Evolutionary conservation across 2,888 invertebrate genomes (phyloP).

Genomic region (Leucoma salicis): DNA sequence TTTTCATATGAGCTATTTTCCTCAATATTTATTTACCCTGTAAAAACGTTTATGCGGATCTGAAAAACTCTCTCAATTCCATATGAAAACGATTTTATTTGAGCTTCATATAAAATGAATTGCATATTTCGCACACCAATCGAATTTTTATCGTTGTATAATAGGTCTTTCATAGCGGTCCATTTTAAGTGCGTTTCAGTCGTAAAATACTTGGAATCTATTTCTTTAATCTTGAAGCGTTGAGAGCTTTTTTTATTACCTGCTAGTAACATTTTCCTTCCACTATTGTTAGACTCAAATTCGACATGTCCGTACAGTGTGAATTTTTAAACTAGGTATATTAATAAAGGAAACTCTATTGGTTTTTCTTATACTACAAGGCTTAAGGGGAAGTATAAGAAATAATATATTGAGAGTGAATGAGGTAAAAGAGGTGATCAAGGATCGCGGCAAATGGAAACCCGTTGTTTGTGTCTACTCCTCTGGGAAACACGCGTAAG

Average conservation of each 20-base stretch:
- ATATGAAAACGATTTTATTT: conserved; percentile 29
- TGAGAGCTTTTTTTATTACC: conserved; percentile 5
- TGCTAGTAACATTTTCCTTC: background rate
- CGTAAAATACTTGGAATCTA: conserved; percentile 28
- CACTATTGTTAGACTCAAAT: background rate
- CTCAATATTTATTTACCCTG: conserved; percentile 11
- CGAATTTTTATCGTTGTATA: conserved; percentile 37
- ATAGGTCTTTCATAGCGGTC: conserved; percentile 33
- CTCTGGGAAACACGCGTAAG: no score
- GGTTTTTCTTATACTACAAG: no score
- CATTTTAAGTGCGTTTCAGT: conserved; percentile 28
- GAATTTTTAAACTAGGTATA: no score
- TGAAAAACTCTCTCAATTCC: conserved; percentile 14
- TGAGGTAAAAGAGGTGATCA: no score
- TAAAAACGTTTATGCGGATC: conserved; percentile 10
- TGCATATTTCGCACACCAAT: conserved; percentile 32
- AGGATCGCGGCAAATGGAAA: no score
- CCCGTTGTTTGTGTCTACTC: no score
- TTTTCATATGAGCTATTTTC: conserved; percentile 3
- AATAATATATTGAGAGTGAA: no score
- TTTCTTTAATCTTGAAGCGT: conserved; percentile 25
- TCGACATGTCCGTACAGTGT: no score
- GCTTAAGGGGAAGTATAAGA: no score
- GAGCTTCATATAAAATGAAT: conserved; percentile 29
- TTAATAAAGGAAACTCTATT: no score